A percentile compares a stretch with the other conserved stretches of the same genome.
phyloP scores from a whole-genome alignment of 23 tunicate species.

The Diplosoma virens region DNA sequence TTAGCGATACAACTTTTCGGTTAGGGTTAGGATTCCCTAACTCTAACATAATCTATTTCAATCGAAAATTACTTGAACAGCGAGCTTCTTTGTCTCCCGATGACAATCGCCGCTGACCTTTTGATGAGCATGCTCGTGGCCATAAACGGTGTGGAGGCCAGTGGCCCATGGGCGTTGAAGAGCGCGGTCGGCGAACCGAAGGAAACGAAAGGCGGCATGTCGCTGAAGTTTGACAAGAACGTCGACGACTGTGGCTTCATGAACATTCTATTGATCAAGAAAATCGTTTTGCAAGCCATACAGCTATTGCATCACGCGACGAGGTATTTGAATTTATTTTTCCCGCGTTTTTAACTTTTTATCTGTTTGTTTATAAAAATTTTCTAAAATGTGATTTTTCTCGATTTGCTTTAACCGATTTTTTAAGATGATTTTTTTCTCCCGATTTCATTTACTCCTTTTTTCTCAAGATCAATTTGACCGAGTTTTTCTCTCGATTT shows the following conservation, averaged over 20 bases:
- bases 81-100: constrained; percentile 6
- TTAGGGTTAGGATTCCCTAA: no score
- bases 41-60: no score
- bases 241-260: constrained; percentile 52
- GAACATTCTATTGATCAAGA: constrained; percentile 40
- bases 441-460: no score
- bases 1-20: no score
- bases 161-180: constrained; percentile 10
- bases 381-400: no score
- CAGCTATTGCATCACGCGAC: constrained; percentile 68
- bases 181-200: constrained; percentile 48
- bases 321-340: constrained; percentile 21
- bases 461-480: no score
- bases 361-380: neutral
- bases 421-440: no score
- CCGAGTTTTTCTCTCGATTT: no score
- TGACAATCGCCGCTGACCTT: constrained; percentile 70
- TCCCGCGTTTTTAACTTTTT: neutral
- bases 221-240: constrained; percentile 53
- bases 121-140: constrained; percentile 69
- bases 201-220: constrained; percentile 57
- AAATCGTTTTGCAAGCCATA: constrained; percentile 48
- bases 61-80: no score
- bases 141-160: constrained; percentile 21
- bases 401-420: no score